Evolutionary conservation across 2,113 vertebrate genomes (phyloP), one percentile per base, ranked within the genome.

Genomic region (Elgaria multicarinata): DNA sequence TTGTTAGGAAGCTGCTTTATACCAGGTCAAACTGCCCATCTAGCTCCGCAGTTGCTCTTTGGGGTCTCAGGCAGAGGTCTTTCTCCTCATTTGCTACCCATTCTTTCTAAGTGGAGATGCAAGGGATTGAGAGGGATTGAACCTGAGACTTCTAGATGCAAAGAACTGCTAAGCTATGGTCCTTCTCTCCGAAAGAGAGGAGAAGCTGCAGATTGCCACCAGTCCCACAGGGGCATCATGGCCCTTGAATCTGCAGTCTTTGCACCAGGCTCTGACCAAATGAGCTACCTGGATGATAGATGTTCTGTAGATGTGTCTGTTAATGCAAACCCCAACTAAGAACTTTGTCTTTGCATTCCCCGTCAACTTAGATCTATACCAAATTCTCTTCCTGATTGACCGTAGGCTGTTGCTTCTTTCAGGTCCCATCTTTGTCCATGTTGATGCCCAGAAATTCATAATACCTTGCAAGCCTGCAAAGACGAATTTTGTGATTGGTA

Each of bases 401-500:
- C 8, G 13, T 50, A 28, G 24, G n/a, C 3, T 72, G 36, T 67
- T 28, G 26, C n/a, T 88, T 88, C 67, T 83, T 88, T 62, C 87
- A 88, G 87, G 26, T 1, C 53, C 80, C 53, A 88, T 72, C 58
- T 88, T 83, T 88, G 69, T 88, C 39, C 87, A 88, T 44, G 42
- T 83, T 83, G 79, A 53, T 10, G 39, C 69, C 69, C 75, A 83
- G 79, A 53, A 88, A 72, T n/a, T 88, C 28, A 72, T 36, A 62
- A 2, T 88, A 72, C 78, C 87, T 20, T 88, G 87, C 87, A 62
- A 64, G 39, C 69, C 79, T 72, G 12, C 39, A n/a, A 58, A 53
- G 55, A 75, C 18, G 24, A 55, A 75, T 64, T 10, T 46, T 82
- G 53, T 55, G 4, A 44, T 74, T 88, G 87, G 67, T 62, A 46